These are phyloP conservation scores for Archaeoteleia sp. DNA, from an alignment of 2,888 invertebrate genomes.

Conservation along the genomic window DNA sequence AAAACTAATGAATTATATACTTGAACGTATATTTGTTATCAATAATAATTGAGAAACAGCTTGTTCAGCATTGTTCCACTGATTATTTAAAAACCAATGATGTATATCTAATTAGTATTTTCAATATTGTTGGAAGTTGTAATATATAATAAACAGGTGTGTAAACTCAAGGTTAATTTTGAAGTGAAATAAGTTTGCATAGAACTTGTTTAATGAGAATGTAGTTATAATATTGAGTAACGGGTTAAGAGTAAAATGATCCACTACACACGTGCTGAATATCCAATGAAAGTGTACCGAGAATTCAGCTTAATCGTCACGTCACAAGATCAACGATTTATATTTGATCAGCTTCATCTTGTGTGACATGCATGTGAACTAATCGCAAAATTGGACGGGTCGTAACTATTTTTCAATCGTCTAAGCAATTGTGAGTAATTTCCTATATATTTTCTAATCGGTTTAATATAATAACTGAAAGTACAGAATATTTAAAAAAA, in stretches of 20 bases:
- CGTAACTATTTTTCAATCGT: slow-evolving; percentile 30
- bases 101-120: too few relatives aligned
- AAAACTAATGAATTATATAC: too few relatives aligned
- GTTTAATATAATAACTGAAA: too few relatives aligned
- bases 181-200: slow-evolving; percentile 32
- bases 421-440: too few relatives aligned
- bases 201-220: slow-evolving; percentile 31
- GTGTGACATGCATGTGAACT: slow-evolving; percentile 27
- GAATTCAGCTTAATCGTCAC: slow-evolving; percentile 9
- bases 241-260: slow-evolving; percentile 43
- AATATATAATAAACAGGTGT: not conserved
- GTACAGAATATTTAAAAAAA: too few relatives aligned
- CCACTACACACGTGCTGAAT: slow-evolving; percentile 20
- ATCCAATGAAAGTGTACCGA: slow-evolving; percentile 21
- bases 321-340: slow-evolving; percentile 31
- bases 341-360: slow-evolving; percentile 18
- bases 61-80: too few relatives aligned
- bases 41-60: too few relatives aligned
- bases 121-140: too few relatives aligned
- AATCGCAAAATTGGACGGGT: slow-evolving; percentile 28
- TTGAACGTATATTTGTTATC: too few relatives aligned
- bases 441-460: too few relatives aligned
- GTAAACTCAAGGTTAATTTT: slow-evolving; percentile 26
- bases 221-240: slow-evolving; percentile 33
- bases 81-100: too few relatives aligned